Base-by-base conservation (phyloP, 2,888 invertebrate species). In the Erpobdella octoculata region DNA sequence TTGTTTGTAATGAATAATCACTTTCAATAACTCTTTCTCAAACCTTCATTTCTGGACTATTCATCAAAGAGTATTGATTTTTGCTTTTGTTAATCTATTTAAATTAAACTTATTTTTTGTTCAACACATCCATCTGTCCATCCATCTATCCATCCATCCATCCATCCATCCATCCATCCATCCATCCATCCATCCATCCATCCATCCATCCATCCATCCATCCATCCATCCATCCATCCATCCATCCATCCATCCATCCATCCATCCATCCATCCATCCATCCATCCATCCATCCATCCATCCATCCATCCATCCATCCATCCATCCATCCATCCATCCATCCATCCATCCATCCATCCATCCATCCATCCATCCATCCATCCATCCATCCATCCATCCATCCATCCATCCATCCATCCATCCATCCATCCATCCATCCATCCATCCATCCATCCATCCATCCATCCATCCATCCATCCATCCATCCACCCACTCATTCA, bases 201-300 rank as follows among this genome's bases (percentile, higher is more conserved):
- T n/a, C n/a, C n/a, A n/a, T n/a, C n/a, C n/a, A n/a, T n/a, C n/a
- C n/a, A n/a, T n/a, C n/a, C n/a, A n/a, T n/a, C n/a, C n/a, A n/a
- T n/a, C n/a, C n/a, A n/a, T n/a, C n/a, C n/a, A n/a, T n/a, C n/a
- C n/a, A n/a, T n/a, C n/a, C n/a, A n/a, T n/a, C n/a, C n/a, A n/a
- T n/a, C n/a, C n/a, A n/a, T 53, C 62, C 8, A 1, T 1, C 0
- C 12, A 8, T 21, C 31, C 28, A 61, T 6, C 28, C 18, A 31
- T 12, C 6, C 21, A 58, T 58, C 21, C 25, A 6, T 62, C n/a
- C 62, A 62, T 62, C 35, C 62, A 62, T 6, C 35, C 62, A 62
- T 62, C 35, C 35, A 31, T 33, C n/a, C 62, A 62, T 62, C n/a
- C 62, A 62, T 62, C n/a, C 62, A 62, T 62, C 35, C 33, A 33